Evolutionary conservation across 37 sponge, comb jelly and placozoan species (phyloP), one percentile per base, ranked within the genome.

Genomic region (Halisarca cf. caerulea): DNA sequence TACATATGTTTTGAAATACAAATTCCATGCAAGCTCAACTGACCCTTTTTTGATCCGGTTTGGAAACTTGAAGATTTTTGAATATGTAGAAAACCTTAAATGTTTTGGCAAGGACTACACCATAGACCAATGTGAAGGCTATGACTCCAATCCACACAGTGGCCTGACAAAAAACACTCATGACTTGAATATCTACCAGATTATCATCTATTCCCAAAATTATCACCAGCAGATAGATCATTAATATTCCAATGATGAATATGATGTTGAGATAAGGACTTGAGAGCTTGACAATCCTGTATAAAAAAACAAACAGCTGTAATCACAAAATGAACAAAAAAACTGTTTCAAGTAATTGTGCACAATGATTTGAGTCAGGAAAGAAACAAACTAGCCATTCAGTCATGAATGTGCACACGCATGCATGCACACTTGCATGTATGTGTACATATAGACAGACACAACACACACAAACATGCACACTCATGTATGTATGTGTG

Each of bases 61-160:
- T 2, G 25, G 60, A 3, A n/a, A 59, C 60, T 59, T 59, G 23
- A 6, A 59, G 23, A 27, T 59, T 59, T 27, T 2, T 80, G 62
- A 91, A 87, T 38, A 87, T 80, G 80, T 87, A 91, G 62, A 84
- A 87, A 53, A 91, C 84, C 25, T 88, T 61, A 83, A 87, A 91
- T 57, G 88, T 87, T 72, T 91, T 87, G 55, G 69, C 84, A 80
- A 91, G 79, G 35, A 91, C 79, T 28, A 88, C 78, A 17, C 91
- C 91, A 80, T 86, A 91, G 23, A 91, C 33, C 25, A 91, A 57
- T n/a, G 88, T 77, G 80, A 91, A 91, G 18, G 88, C 87, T 17
- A 87, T 37, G 57, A 75, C 84, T 33, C 60, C 85, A 14, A 91
- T 41, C 91, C 91, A 91, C 14, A 87, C 27, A 9, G 85, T 69